phyloP scores from a whole-genome alignment of 1,140 invertebrate genomes.

The Drosophila novamexicana region DNA sequence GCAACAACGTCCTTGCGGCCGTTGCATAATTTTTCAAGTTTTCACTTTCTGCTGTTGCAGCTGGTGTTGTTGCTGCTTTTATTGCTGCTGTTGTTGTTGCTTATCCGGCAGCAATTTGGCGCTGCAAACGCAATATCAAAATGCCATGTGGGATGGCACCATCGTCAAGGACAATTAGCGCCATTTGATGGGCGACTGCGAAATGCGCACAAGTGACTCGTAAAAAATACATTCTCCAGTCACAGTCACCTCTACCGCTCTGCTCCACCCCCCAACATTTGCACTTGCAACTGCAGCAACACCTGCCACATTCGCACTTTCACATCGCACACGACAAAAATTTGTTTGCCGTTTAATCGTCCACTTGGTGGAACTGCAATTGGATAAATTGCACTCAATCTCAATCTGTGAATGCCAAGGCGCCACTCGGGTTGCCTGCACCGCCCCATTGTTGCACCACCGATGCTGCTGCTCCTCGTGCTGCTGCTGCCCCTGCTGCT shows the following conservation, averaged over 20 bases:
- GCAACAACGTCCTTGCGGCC: constrained; percentile 79
- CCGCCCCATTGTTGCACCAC: constrained; percentile 24
- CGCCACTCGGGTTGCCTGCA: constrained; percentile 16
- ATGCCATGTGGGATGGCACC: constrained; percentile 71
- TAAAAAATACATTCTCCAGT: constrained; percentile 2
- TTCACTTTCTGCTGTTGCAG: constrained; percentile 67
- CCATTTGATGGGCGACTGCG: constrained; percentile 60
- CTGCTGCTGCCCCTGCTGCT: not conserved
- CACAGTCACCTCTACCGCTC: not conserved
- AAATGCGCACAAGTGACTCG: constrained; percentile 2
- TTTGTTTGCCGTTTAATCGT: constrained; percentile 70
- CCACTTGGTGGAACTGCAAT: constrained; percentile 53
- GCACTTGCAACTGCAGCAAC: not conserved
- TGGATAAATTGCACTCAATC: constrained; percentile 70
- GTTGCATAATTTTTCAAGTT: constrained; percentile 81
- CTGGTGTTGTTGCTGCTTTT: constrained; percentile 1
- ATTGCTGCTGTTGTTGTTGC: constrained; percentile 17
- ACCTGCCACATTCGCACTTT: constrained; percentile 62
- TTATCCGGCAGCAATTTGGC: constrained; percentile 77
- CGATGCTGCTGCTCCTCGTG: not conserved
- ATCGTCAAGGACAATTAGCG: constrained; percentile 79
- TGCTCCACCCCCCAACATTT: not conserved
- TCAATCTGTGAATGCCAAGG: constrained; percentile 49
- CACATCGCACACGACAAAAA: constrained; percentile 56
- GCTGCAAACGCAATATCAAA: constrained; percentile 58